Base-by-base conservation (phyloP, 2,888 invertebrate genomes). In the Ferrisia virgata region DNA sequence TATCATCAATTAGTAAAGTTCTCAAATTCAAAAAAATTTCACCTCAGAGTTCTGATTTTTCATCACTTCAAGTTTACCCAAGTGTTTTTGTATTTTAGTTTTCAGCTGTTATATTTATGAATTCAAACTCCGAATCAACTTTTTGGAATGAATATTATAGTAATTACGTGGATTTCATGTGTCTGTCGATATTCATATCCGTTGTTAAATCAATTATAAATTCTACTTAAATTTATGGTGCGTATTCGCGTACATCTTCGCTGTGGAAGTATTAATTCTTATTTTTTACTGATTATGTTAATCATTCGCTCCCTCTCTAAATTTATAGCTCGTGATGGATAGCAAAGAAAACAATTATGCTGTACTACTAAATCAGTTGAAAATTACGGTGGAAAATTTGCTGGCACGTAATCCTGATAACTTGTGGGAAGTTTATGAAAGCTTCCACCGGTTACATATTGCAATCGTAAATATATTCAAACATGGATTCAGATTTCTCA, bases 351-450 rank as follows among this genome's bases (percentile, higher is more conserved):
- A 39, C 5, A 79, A 80, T 18, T 80, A 39, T 69, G 18, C 81
- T 1, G 31, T 90, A 86, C 88, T 91, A 64, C 87, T 92, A 22
- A 89, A 90, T 85, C 89, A 89, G 86, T 88, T 92, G 84, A 90
- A 91, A 86, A 89, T 89, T 22, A 91, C 91, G 4, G 91, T 91
- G n/a, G 91, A 92, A 88, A 90, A 91, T 39, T 88, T 92, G 85
- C 87, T 92, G 82, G 90, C 90, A 78, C 90, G 90, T 85, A 91
- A 91, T 86, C 89, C 91, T 58, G 89, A 91, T 47, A 91, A 91
- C 87, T 90, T 91, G n/a, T 92, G 91, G 91, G 90, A 90, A 85
- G 90, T 92, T 86, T 91, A 91, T 86, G 92, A 91, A 28, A 91
- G 91, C 15, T 87, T 92, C 28, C 91, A 90, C 87, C 88, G 91